These are phyloP conservation scores for Carassius auratus DNA, from an alignment of 2,113 vertebrate species.

Conservation along the genomic window DNA sequence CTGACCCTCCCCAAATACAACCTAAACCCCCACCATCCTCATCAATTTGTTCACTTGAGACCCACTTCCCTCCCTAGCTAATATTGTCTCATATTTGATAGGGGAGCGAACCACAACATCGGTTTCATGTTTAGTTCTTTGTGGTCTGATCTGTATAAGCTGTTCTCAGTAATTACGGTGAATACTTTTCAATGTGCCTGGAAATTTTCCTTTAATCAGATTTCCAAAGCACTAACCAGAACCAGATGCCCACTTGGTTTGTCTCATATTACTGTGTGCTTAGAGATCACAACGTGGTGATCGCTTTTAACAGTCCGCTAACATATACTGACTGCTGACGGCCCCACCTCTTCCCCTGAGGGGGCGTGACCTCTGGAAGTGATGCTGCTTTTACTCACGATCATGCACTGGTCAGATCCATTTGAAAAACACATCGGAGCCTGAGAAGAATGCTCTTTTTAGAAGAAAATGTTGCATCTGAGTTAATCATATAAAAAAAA, in stretches of 20 bases:
- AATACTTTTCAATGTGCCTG: conserved; percentile 65
- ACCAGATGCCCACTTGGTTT: conserved; percentile 70
- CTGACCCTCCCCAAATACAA: conserved; percentile 49
- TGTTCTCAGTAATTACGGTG: conserved; percentile 69
- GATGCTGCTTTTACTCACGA: conserved; percentile 16
- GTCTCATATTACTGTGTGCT: conserved; percentile 54
- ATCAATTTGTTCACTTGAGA: conserved; percentile 63
- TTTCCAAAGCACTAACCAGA: conserved; percentile 62
- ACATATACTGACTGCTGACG: conserved; percentile 57
- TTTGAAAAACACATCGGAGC: conserved; percentile 10
- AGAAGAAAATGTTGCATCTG: too few relatives aligned
- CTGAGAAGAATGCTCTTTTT: too few relatives aligned
- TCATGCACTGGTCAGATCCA: conserved; percentile 40
- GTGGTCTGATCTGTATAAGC: conserved; percentile 71
- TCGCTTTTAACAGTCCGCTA: conserved; percentile 69
- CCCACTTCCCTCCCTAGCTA: conserved; percentile 49
- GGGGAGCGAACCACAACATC: conserved; percentile 66
- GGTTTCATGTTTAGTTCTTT: conserved; percentile 71
- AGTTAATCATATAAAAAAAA: too few relatives aligned
- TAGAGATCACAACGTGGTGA: conserved; percentile 58
- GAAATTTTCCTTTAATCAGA: conserved; percentile 70
- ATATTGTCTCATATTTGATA: conserved; percentile 63
- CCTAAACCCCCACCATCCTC: conserved; percentile 45
- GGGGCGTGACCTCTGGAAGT: conserved; percentile 50
- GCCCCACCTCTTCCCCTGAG: conserved; percentile 54